Conservation (phyloP, 2,797 vertebrate species). For the Hephaestus fuliginosus region DNA sequence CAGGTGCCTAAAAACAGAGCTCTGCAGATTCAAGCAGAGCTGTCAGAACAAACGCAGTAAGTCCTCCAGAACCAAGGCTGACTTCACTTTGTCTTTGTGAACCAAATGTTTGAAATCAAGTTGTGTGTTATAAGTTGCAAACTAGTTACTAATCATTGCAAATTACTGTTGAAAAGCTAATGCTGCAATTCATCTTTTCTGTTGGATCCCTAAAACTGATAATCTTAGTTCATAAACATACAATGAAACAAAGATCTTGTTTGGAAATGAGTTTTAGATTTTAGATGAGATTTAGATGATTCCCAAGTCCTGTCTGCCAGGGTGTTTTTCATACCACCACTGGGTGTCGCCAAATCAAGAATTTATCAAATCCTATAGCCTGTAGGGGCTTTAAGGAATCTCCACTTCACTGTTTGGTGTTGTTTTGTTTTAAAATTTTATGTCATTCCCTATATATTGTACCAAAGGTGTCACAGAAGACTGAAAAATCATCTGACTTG, state of each 20-base stretch:
- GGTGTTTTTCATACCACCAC: not conserved
- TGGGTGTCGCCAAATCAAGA: not conserved
- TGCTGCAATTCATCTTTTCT: not conserved
- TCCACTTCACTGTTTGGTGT: not conserved
- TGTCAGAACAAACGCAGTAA: constrained; percentile 94
- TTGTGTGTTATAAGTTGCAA: not conserved
- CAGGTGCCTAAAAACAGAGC: constrained; percentile 92
- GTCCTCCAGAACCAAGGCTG: constrained; percentile 64
- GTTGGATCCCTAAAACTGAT: not conserved
- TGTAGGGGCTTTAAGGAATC: not conserved
- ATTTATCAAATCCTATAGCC: not conserved
- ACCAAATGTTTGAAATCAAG: not conserved
- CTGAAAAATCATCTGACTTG: not conserved
- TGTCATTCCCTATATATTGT: not conserved
- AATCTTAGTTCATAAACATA: not conserved
- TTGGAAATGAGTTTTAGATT: not conserved
- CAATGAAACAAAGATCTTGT: not conserved
- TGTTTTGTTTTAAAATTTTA: not conserved
- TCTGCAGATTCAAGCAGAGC: constrained; percentile 91
- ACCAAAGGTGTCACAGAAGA: not conserved
- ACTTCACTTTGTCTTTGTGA: not conserved
- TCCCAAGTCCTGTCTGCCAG: not conserved
- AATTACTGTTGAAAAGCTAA: not conserved
- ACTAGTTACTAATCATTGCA: not conserved
- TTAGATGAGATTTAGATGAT: not conserved